Base-by-base conservation (phyloP, 2,888 invertebrate genomes). In the Yponomeuta evonymella region DNA sequence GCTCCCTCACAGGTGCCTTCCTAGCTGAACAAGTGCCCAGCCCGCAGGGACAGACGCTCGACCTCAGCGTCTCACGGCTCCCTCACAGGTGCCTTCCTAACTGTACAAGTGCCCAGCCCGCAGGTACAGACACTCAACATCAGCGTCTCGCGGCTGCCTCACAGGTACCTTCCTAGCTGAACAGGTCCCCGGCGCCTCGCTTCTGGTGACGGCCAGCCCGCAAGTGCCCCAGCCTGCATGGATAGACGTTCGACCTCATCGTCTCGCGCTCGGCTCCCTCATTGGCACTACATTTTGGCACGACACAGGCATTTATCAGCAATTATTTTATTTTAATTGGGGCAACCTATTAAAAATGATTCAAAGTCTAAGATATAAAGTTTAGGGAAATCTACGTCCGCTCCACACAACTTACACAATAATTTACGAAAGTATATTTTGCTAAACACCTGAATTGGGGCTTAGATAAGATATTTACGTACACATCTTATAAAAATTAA, bases 161-260 rank as follows among this genome's bases (percentile, higher is more conserved):
- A 96, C 94, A 96, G 97, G 96, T 97, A 93, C 4, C n/a, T 15
- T 62, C 43, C 9, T 36, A 36, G 36, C 36, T 43, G 43, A 1
- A 43, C 8, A 97, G 93, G 97, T 97, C 90, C 96, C 96, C 73
- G 96, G 96, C 77, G 95, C 96, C 75, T 97, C 96, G 89, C 97
- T 97, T 75, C 93, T 92, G 82, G 94, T 95, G 78, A 95, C 96
- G 76, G 95, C 96, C 82, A 97, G 97, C 92, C 97, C 97, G 76
- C 96, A 97, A 93, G 97, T 97, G 90, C 97, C 97, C 97, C 82
- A 97, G 97, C 93, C 97, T 97, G 75, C 97, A 97, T 93, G 97
- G 97, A 79, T 97, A 97, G 88, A 97, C 97, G 79, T 94, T 97
- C 87, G 97, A 97, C 93, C 95, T 33, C 0, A 33, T 5, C 33